Evolutionary conservation across 35 echinoderm and acorn worm species (phyloP).

Genomic region (Holothuria glaberrima): DNA sequence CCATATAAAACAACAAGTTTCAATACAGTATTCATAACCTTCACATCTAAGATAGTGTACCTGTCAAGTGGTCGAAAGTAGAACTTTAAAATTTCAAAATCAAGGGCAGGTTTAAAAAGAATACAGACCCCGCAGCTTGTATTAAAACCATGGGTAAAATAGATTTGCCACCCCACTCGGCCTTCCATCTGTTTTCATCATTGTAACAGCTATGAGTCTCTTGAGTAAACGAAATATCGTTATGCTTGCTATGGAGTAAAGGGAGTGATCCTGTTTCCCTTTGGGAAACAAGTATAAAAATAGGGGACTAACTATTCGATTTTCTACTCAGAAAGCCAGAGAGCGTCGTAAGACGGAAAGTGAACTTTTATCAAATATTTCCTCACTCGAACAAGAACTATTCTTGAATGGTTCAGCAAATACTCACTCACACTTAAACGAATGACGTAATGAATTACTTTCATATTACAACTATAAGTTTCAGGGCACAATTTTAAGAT

Average conservation of each 20-base stretch:
- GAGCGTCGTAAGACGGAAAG: too few species aligned
- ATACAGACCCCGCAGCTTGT: too few species aligned
- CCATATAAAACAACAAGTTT: not conserved
- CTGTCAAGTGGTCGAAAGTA: not conserved
- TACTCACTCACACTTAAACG: too few species aligned
- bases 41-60: not conserved
- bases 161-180: not conserved
- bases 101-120: not conserved
- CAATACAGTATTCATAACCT: not conserved
- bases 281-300: too few species aligned
- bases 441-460: not conserved
- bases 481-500: not conserved
- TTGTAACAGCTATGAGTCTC: not conserved
- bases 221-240: not conserved
- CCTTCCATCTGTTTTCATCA: not conserved
- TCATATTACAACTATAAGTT: not conserved
- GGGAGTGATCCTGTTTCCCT: too few species aligned
- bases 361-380: too few species aligned
- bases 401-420: too few species aligned
- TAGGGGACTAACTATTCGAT: too few species aligned
- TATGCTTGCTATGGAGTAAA: not conserved
- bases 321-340: too few species aligned
- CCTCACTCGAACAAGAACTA: too few species aligned
- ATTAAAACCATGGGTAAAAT: not conserved
- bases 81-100: not conserved